Evolutionary conservation across 1,140 invertebrate genomes (phyloP).

Genomic region (Grapholita molesta): DNA sequence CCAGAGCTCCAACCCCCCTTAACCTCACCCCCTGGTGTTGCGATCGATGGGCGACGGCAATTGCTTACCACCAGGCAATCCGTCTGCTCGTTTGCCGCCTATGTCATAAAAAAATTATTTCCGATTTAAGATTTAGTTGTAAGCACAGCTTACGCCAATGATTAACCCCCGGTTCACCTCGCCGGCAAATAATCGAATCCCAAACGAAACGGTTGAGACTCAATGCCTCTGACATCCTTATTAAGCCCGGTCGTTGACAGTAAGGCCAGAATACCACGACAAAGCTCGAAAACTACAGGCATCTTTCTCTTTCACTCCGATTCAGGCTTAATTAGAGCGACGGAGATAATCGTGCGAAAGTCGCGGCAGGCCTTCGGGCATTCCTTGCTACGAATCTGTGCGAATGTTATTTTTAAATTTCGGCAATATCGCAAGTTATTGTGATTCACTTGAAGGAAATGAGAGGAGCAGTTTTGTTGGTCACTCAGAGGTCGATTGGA

Average conservation of each 20-base stretch:
- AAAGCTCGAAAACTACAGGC: no score
- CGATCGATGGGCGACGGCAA: no score
- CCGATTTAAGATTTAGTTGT: background rate
- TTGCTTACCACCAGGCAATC: no score
- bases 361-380: background rate
- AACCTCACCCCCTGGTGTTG: no score
- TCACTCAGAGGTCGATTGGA: background rate
- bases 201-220: background rate
- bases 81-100: no score
- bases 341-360: no score
- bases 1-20: no score
- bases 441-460: background rate
- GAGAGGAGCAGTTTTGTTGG: background rate
- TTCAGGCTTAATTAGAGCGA: no score
- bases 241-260: conserved; percentile 11
- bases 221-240: conserved; percentile 4
- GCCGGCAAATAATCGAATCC: background rate
- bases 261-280: background rate
- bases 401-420: background rate
- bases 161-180: background rate
- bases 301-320: no score
- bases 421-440: conserved; percentile 3
- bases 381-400: background rate
- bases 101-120: background rate
- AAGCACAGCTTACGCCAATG: background rate